A percentile compares a stretch with the other conserved stretches of the same genome.
These are phyloP conservation scores for Poicephalus gulielmi DNA, from an alignment of 2,113 vertebrate genomes.

Conservation along the genomic window DNA sequence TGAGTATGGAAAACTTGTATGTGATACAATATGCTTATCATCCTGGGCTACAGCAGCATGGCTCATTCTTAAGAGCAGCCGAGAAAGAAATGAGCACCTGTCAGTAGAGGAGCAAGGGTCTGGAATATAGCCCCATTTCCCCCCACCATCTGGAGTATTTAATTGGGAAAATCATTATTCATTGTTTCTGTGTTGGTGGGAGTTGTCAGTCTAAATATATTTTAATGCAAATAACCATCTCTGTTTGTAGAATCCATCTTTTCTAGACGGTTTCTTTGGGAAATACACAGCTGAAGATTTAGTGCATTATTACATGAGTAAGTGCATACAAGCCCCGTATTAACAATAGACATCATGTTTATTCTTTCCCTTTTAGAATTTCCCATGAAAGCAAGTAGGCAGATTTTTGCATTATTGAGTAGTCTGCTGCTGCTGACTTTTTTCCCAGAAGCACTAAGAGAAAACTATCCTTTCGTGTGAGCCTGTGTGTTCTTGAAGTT, in stretches of 20 bases:
- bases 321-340: conserved; percentile 14
- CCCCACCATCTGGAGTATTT: not conserved
- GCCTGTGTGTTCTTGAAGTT: not conserved
- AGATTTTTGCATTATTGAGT: conserved; percentile 46
- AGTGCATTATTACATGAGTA: conserved; percentile 46
- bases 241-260: conserved; percentile 11
- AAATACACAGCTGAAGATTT: conserved; percentile 30
- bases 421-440: not conserved
- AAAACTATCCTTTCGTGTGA: not conserved
- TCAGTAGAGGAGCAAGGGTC: not conserved
- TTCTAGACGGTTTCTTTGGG: conserved; percentile 6
- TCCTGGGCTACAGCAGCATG: not conserved
- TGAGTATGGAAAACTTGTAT: not conserved
- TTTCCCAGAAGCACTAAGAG: not conserved
- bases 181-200: conserved; percentile 9
- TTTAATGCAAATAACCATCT: conserved; percentile 25
- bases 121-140: not conserved
- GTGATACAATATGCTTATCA: not conserved
- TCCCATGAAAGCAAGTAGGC: conserved; percentile 66
- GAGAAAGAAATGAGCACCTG: not conserved
- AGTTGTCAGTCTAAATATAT: conserved; percentile 47
- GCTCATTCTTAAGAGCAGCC: not conserved
- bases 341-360: conserved; percentile 42
- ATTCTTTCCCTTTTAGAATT: conserved; percentile 40
- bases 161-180: conserved; percentile 3